Conservation (phyloP, 2,888 invertebrate genomes). For the Neoaliturus tenellus region DNA sequence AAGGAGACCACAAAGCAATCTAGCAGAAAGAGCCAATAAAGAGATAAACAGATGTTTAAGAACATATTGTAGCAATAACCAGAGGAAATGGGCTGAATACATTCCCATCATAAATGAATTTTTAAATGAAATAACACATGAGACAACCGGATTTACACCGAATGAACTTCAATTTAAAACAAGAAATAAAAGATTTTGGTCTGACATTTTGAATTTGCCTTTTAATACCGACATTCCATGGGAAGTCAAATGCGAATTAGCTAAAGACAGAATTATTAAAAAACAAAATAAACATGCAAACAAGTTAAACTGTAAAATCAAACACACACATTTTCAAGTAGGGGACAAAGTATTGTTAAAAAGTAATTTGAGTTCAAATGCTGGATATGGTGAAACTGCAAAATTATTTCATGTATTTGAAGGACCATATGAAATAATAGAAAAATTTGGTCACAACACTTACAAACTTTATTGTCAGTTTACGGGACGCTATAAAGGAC, state of each 20-base stretch:
- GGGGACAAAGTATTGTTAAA: background rate
- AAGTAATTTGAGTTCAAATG: background rate
- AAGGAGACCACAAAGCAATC: background rate
- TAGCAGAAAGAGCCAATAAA: background rate
- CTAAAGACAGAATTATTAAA: background rate
- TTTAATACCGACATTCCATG: background rate
- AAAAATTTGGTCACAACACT: constrained; percentile 64
- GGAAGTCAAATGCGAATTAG: background rate
- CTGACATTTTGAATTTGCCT: background rate
- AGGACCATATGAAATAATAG: constrained; percentile 6
- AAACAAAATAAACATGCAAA: background rate
- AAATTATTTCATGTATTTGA: constrained; percentile 3
- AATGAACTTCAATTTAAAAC: background rate
- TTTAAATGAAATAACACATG: background rate
- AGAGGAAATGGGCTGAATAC: background rate
- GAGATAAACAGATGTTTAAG: constrained; percentile 24
- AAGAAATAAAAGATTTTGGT: background rate
- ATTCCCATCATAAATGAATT: background rate
- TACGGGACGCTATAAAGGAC: no score
- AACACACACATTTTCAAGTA: background rate
- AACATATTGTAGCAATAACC: background rate
- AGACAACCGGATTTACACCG: constrained; percentile 25
- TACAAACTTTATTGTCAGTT: constrained; percentile 64
- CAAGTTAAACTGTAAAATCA: background rate
- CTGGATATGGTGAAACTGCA: background rate